Conservation (phyloP, 2,888 invertebrate genomes). For the Oscheius sp. region DNA sequence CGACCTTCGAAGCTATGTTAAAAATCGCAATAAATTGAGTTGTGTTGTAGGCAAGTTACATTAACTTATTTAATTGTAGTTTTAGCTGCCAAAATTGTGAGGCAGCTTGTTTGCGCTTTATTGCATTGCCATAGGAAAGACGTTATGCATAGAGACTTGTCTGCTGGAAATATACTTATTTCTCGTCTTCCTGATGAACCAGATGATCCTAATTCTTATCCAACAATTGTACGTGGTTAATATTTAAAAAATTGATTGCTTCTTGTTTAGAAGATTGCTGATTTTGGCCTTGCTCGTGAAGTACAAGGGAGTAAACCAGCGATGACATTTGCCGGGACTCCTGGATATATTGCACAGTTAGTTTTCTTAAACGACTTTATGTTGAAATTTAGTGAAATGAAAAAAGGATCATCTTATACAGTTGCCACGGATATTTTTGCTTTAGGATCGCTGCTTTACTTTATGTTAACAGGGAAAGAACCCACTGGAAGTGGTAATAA, state of each 20-base stretch:
- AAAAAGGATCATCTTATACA: slow-evolving; percentile 31
- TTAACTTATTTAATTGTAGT: not conserved
- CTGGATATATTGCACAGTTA: slow-evolving; percentile 56
- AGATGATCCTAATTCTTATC: not conserved
- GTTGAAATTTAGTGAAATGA: slow-evolving; percentile 42
- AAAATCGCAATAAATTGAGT: slow-evolving; percentile 34
- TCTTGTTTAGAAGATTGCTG: slow-evolving; percentile 46
- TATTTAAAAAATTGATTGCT: not conserved
- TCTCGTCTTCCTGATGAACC: not conserved
- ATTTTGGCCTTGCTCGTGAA: slow-evolving; percentile 52
- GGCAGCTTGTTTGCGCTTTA: slow-evolving; percentile 51
- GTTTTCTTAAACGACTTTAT: slow-evolving; percentile 4
- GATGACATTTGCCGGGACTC: slow-evolving; percentile 52
- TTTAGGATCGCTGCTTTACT: slow-evolving; percentile 42
- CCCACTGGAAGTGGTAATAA: slow-evolving; percentile 37
- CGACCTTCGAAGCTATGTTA: slow-evolving; percentile 40
- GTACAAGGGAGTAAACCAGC: slow-evolving; percentile 34
- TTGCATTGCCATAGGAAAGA: slow-evolving; percentile 36
- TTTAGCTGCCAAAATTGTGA: slow-evolving; percentile 47
- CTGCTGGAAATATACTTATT: slow-evolving; percentile 55
- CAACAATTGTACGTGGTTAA: not conserved
- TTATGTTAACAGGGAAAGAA: slow-evolving; percentile 41
- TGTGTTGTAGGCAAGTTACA: slow-evolving; percentile 20
- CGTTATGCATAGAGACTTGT: slow-evolving; percentile 53
- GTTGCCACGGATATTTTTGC: slow-evolving; percentile 44